These are phyloP conservation scores for Alethe castanea DNA, from an alignment of 2,113 vertebrate genomes.

Conservation along the genomic window DNA sequence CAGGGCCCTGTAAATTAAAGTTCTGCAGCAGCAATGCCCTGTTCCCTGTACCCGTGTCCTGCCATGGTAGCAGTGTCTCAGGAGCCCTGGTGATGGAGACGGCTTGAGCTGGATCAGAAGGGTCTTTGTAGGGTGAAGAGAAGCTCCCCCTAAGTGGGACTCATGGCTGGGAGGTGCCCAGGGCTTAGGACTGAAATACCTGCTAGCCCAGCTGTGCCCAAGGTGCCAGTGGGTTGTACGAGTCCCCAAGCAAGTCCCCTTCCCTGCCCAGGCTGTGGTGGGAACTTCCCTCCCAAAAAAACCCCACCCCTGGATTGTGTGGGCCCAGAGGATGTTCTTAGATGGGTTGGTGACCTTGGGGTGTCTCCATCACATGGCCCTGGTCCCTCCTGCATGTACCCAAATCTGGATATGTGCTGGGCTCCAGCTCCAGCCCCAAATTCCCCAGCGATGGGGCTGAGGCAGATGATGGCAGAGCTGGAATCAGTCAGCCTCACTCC, in stretches of 20 bases:
- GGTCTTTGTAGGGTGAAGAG: neutral
- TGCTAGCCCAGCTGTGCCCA: neutral
- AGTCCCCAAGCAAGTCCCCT: accelerated
- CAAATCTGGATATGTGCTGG: accelerated
- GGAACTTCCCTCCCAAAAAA: accelerated
- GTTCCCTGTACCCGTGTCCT: neutral
- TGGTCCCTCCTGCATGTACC: neutral
- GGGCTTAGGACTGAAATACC: neutral
- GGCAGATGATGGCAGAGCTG: neutral
- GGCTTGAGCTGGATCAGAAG: neutral
- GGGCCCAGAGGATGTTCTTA: neutral
- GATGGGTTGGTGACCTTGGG: neutral
- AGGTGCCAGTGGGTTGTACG: accelerated
- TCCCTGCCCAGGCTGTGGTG: neutral
- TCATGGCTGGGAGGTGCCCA: neutral
- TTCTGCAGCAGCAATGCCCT: neutral
- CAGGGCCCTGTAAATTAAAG: accelerated
- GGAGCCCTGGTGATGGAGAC: neutral
- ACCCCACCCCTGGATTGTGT: accelerated
- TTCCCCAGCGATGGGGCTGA: accelerated
- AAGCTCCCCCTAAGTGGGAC: neutral
- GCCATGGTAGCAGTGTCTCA: neutral
- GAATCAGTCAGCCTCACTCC: accelerated
- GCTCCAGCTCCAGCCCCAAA: neutral
- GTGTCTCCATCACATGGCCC: neutral